phyloP scores from a whole-genome alignment of 2,888 invertebrate species.

The Prosapia bicincta region DNA sequence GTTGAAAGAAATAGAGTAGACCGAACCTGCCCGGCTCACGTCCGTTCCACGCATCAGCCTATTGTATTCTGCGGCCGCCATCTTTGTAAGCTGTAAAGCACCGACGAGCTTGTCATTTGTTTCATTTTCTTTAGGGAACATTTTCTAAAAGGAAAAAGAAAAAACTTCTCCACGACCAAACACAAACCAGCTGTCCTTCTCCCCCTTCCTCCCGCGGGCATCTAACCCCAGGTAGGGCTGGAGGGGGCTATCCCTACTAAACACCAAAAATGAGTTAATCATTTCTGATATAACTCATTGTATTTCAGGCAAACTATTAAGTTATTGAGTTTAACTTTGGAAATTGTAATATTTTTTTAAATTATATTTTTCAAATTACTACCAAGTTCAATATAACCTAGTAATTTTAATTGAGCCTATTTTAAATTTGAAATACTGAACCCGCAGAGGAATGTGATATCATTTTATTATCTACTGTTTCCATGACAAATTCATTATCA shows the following conservation, averaged over 20 bases:
- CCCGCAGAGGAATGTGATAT: too few relatives aligned
- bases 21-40: background rate
- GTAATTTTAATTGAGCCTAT: too few relatives aligned
- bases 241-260: background rate
- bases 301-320: too few relatives aligned
- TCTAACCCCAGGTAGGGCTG: background rate
- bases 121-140: conserved; percentile 2
- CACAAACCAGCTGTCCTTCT: background rate
- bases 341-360: too few relatives aligned
- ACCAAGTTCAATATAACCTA: too few relatives aligned
- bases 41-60: background rate
- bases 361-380: too few relatives aligned
- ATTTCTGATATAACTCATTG: background rate
- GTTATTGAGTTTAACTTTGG: too few relatives aligned
- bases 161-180: background rate
- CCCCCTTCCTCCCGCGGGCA: background rate
- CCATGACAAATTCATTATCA: too few relatives aligned
- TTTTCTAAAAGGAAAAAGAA: background rate
- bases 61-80: background rate
- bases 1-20: background rate
- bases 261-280: background rate
- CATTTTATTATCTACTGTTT: too few relatives aligned
- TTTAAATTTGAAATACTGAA: too few relatives aligned
- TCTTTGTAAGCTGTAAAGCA: background rate
- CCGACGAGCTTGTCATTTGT: background rate